A percentile compares a stretch with the other conserved stretches of the same genome.
Conservation (phyloP, 2,113 vertebrate genomes). For the Oreochromis tanganicae region DNA sequence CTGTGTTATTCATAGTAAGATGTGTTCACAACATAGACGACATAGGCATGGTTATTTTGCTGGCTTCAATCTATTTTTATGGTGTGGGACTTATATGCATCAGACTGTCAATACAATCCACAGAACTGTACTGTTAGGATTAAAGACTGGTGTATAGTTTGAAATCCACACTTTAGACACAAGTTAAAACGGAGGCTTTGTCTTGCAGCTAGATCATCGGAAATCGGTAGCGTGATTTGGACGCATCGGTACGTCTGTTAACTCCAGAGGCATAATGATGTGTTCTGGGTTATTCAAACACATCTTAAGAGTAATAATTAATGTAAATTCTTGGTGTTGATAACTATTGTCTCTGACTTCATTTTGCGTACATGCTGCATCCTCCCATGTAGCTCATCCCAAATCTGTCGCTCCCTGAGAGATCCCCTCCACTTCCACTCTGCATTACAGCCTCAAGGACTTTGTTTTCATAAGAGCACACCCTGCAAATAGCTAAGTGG, state of each 20-base stretch:
- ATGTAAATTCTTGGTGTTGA: not conserved
- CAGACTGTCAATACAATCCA: not conserved
- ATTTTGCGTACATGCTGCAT: not conserved
- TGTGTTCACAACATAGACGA: not conserved
- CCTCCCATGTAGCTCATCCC: not conserved
- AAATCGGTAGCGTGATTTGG: not conserved
- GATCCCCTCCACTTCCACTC: slow-evolving; percentile 16
- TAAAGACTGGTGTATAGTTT: not conserved
- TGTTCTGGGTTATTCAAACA: not conserved
- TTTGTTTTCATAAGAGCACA: not conserved
- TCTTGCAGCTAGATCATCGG: not conserved
- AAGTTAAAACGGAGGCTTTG: not conserved
- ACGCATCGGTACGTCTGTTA: not conserved
- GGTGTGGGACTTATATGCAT: not conserved
- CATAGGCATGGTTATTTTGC: not conserved
- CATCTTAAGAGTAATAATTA: not conserved
- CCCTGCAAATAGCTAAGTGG: not conserved
- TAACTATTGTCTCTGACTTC: not conserved
- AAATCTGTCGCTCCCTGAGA: slow-evolving; percentile 34
- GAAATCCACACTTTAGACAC: not conserved
- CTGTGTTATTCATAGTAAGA: not conserved
- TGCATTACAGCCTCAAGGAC: slow-evolving; percentile 15
- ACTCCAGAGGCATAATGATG: not conserved
- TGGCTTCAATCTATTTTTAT: not conserved
- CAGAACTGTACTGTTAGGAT: not conserved